phyloP scores from a whole-genome alignment of 2,113 vertebrate species.

The Alces alces region DNA sequence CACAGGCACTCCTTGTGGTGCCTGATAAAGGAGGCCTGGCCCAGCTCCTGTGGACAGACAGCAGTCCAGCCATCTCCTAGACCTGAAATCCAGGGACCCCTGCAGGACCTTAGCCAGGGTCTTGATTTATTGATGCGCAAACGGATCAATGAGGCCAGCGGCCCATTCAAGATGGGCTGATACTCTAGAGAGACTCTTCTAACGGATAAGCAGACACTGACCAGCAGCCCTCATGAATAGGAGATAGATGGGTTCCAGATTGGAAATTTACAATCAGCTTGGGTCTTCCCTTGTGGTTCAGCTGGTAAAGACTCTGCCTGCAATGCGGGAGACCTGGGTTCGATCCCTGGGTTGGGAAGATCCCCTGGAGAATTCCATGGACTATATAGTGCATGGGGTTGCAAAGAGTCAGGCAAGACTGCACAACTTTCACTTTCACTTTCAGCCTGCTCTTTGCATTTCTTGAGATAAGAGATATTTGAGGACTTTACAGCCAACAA shows the following conservation, averaged over 20 bases:
- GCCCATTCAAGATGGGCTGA: not conserved
- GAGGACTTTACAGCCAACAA: not conserved
- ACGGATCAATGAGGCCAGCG: accelerated
- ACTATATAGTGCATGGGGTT: not conserved
- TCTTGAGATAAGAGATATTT: not conserved
- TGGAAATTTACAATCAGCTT: not conserved
- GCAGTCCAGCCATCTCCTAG: accelerated
- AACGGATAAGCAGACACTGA: not conserved
- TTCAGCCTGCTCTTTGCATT: not conserved
- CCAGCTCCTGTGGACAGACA: not conserved
- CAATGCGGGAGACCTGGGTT: not conserved
- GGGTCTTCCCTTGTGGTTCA: not conserved
- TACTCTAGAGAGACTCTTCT: no score
- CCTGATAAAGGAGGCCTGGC: not conserved
- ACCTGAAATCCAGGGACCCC: not conserved
- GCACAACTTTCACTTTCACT: not conserved
- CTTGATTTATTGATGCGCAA: not conserved
- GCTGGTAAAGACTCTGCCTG: not conserved
- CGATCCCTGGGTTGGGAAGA: not conserved
- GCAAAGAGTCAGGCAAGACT: not conserved
- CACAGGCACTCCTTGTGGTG: accelerated
- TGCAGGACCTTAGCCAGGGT: not conserved
- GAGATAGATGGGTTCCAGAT: not conserved
- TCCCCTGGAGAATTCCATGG: not conserved
- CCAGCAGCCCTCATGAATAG: not conserved